A percentile compares a stretch with the other conserved stretches of the same genome.
Evolutionary conservation across 2,113 vertebrate species (phyloP).

Genomic region (Sinocyclocheilus grahami): DNA sequence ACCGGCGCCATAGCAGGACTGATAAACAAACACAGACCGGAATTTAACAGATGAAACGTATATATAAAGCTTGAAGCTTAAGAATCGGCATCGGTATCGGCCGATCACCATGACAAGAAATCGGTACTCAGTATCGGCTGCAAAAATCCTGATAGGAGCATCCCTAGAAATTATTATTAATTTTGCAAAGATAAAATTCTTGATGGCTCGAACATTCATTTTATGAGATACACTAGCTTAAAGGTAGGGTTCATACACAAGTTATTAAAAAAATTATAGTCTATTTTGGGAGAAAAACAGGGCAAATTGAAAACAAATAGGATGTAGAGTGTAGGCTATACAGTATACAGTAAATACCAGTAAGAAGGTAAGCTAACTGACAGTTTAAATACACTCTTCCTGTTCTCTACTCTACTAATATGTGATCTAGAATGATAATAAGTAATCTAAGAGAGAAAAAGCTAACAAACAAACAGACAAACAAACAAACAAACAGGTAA

Average conservation of each 20-base stretch:
- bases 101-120: too few species aligned
- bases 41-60: too few species aligned
- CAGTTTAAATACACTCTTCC: not conserved
- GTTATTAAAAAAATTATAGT: not conserved
- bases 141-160: too few species aligned
- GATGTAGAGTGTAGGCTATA: not conserved
- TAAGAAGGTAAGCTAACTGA: not conserved
- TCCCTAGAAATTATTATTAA: too few species aligned
- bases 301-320: not conserved
- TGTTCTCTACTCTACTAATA: constrained; percentile 17
- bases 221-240: not conserved
- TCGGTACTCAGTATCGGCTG: too few species aligned
- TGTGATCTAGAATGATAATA: constrained; percentile 37
- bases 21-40: too few species aligned
- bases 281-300: not conserved
- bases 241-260: not conserved
- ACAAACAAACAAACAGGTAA: not conserved
- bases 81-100: too few species aligned
- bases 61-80: too few species aligned
- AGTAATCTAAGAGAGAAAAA: not conserved
- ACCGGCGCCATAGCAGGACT: too few species aligned
- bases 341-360: not conserved
- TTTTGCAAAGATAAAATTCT: too few species aligned
- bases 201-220: not conserved
- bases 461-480: too few species aligned